These are phyloP conservation scores for Metopolophium dirhodum DNA, from an alignment of 1,140 invertebrate genomes.

Conservation along the genomic window DNA sequence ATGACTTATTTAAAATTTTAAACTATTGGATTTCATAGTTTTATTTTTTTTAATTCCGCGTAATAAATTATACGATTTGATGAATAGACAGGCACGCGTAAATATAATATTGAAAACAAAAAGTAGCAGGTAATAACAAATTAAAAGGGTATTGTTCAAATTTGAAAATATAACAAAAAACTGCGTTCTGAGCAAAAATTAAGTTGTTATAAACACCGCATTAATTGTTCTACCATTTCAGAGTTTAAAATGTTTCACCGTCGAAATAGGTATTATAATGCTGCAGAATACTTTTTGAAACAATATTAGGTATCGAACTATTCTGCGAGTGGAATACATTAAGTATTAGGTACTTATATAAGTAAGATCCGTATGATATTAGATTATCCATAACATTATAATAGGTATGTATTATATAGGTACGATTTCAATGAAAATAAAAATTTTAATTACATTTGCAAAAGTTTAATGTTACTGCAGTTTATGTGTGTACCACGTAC, in stretches of 20 bases:
- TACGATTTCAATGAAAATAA: not conserved
- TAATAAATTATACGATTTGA: not conserved
- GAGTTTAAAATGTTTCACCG: not conserved
- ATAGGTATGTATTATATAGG: not conserved
- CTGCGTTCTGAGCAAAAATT: not conserved
- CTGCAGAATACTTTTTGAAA: not conserved
- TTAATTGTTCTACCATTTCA: too few species aligned
- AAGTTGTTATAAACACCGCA: not conserved
- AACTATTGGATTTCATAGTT: not conserved
- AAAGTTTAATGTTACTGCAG: not conserved
- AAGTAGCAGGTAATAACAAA: not conserved
- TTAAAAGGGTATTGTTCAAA: not conserved
- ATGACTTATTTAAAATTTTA: not conserved
- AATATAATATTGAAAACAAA: not conserved
- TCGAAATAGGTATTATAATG: not conserved
- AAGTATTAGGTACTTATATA: too few species aligned
- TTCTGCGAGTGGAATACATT: not conserved
- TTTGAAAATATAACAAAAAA: not conserved
- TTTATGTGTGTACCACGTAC: not conserved
- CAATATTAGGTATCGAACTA: not conserved
- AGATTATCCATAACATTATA: not conserved
- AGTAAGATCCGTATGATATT: not conserved
- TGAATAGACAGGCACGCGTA: not conserved
- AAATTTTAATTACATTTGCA: conserved; percentile 8
- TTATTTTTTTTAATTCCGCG: not conserved